These are phyloP conservation scores for Dione vanillae DNA, from an alignment of 2,888 invertebrate genomes.

Conservation along the genomic window DNA sequence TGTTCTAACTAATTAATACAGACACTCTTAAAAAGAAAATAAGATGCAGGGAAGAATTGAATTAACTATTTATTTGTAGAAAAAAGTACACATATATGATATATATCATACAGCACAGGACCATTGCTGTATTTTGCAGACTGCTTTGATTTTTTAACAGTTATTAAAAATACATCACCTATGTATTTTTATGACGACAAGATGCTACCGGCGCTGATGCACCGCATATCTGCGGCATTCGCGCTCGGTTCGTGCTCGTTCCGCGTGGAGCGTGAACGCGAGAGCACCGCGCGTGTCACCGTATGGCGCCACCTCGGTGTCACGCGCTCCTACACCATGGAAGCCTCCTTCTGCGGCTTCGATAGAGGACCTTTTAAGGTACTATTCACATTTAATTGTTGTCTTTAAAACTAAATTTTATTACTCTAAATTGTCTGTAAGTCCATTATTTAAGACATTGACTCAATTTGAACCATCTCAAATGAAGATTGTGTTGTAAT, in stretches of 20 bases:
- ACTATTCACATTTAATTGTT: background rate
- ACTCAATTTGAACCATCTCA: too few species aligned
- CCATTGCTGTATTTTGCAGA: background rate
- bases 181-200: constrained; percentile 54
- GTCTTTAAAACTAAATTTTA: too few species aligned
- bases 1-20: constrained; percentile 30
- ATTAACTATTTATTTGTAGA: background rate
- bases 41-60: background rate
- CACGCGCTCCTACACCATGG: constrained; percentile 91
- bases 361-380: constrained; percentile 90
- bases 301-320: constrained; percentile 94
- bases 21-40: constrained; percentile 7
- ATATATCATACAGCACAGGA: background rate
- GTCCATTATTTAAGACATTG: too few species aligned
- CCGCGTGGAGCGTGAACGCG: constrained; percentile 89
- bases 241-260: constrained; percentile 90
- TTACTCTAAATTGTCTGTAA: too few species aligned
- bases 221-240: constrained; percentile 88
- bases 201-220: constrained; percentile 89
- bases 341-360: constrained; percentile 93
- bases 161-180: background rate
- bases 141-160: background rate
- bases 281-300: constrained; percentile 93
- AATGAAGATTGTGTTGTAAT: too few species aligned
- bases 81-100: background rate